phyloP scores from a whole-genome alignment of 2,888 invertebrate species.

The Morpho deidamia region DNA sequence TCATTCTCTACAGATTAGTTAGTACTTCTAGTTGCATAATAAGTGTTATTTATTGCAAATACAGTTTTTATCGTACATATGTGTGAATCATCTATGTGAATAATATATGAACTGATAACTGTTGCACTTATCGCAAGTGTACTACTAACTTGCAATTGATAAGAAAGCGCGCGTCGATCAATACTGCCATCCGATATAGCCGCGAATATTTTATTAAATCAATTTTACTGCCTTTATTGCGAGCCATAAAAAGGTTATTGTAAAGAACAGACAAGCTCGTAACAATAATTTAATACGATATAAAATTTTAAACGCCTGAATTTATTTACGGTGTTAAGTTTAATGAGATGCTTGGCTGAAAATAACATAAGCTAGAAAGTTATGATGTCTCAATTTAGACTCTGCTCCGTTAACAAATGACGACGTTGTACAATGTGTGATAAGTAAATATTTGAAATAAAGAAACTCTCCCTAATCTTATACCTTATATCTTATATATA shows the following conservation, averaged over 20 bases:
- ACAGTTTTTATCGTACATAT: too few relatives aligned
- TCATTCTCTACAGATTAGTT: too few relatives aligned
- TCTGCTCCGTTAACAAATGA: too few relatives aligned
- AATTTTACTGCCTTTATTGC: slow-evolving; percentile 17
- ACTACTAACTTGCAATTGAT: slow-evolving; percentile 29
- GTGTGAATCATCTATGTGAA: neutral
- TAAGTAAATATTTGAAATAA: too few relatives aligned
- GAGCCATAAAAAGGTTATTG: slow-evolving; percentile 17
- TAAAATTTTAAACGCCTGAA: slow-evolving; percentile 10
- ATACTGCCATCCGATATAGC: slow-evolving; percentile 20
- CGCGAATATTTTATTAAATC: slow-evolving; percentile 22
- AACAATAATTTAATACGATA: slow-evolving; percentile 5
- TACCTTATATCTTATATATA: too few relatives aligned
- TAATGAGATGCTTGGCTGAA: neutral
- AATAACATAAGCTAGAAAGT: neutral
- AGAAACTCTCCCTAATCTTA: too few relatives aligned
- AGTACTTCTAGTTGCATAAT: too few relatives aligned
- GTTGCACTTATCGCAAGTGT: slow-evolving; percentile 22
- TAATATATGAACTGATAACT: slow-evolving; percentile 11
- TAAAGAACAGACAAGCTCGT: slow-evolving; percentile 4
- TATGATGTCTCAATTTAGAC: too few relatives aligned
- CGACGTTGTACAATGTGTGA: too few relatives aligned
- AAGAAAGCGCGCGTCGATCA: slow-evolving; percentile 21
- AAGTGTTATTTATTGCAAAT: too few relatives aligned
- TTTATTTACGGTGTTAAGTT: neutral